These are phyloP conservation scores for Indicator maculatus DNA, from an alignment of 2,113 vertebrate species.

Conservation along the genomic window DNA sequence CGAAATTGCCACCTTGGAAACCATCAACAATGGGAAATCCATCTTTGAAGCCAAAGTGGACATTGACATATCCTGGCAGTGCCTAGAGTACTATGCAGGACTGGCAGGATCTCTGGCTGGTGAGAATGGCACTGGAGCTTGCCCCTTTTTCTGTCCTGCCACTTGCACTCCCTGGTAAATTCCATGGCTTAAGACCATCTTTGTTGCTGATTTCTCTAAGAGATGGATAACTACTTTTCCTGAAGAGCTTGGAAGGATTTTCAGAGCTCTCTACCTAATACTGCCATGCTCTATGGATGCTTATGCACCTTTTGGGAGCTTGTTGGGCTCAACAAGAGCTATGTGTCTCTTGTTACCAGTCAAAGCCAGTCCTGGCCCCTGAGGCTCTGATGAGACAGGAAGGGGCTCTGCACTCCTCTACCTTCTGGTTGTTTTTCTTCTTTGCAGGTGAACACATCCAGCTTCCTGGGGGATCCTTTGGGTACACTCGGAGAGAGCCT, in stretches of 20 bases:
- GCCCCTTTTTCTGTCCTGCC: background rate
- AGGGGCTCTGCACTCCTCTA: background rate
- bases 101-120: conserved; percentile 88
- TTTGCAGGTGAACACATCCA: conserved; percentile 91
- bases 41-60: conserved; percentile 89
- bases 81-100: conserved; percentile 91
- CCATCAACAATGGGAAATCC: conserved; percentile 94
- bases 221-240: background rate
- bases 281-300: background rate
- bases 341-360: background rate
- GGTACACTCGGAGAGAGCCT: conserved; percentile 91
- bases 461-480: conserved; percentile 89
- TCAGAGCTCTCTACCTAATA: background rate
- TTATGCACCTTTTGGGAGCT: background rate
- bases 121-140: conserved; percentile 52
- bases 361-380: background rate
- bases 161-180: background rate
- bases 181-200: background rate
- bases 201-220: background rate
- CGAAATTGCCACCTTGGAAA: conserved; percentile 88
- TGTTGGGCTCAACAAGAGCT: background rate
- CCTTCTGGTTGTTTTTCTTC: background rate
- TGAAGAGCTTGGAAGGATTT: background rate
- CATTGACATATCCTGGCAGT: conserved; percentile 87
- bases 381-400: background rate